Base-by-base conservation (phyloP, 2,888 invertebrate genomes). In the Spilarctia lutea region DNA sequence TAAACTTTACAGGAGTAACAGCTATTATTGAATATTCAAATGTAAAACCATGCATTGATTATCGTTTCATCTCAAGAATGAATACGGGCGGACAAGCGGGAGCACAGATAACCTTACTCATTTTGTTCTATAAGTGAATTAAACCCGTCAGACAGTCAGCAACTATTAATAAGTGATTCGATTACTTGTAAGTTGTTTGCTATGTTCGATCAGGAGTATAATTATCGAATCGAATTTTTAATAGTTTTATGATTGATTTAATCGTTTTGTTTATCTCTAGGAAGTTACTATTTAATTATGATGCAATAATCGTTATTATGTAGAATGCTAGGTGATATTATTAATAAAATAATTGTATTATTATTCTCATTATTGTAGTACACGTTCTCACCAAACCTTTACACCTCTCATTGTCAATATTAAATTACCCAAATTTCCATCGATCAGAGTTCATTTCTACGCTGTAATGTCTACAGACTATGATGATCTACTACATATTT, bases 231-330 rank as follows among this genome's bases (percentile, higher is more conserved):
- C 83, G 78, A 81, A 82, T 82, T 82, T 76, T 71, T 83, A 82
- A 85, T 84, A 81, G 86, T 83, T 88, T 87, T 86, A 85, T 84
- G 83, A 87, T 85, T 84, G 81, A 83, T 84, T 82, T 84, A 85
- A 83, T 88, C 83, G 79, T 84, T 83, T 83, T 83, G 85, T 85
- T 85, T 86, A 85, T 86, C 83, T 86, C 83, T 76, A 84, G 85
- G 85, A 88, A 89, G 83, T 83, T 75, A 73, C 65, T 77, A 77
- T 84, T 81, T 73, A 78, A 63, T 79, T 73, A 71, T 81, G 78
- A 79, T 75, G 77, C 75, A 81, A 83, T 76, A 78, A 73, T 80
- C 73, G 77, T 70, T 42, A 79, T 72, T 74, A 76, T 75, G 69
- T 75, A 65, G 30, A 67, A 18, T 60, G 60, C 69, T 76, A 76